Percentiles rank a stretch among this genome's conserved stretches.
Evolutionary conservation across 2,797 vertebrate species (phyloP).

Genomic region (Eospalax fontanierii): DNA sequence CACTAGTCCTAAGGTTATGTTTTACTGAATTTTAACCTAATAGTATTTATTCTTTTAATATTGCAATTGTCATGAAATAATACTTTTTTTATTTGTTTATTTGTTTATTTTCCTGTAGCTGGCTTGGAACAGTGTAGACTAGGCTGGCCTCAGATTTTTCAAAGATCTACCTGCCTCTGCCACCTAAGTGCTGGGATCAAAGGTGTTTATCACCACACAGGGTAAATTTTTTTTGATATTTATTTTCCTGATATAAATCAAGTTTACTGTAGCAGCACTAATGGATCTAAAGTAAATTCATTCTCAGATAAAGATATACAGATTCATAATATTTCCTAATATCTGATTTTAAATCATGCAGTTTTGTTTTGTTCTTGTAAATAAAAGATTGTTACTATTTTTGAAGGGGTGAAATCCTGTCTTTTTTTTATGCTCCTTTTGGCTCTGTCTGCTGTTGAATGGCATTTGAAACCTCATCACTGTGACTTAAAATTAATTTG

Average conservation of each 20-base stretch:
- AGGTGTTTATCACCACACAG: too few relatives aligned
- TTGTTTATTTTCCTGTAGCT: background rate
- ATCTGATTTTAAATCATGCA: background rate
- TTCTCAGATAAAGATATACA: background rate
- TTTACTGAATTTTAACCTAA: background rate
- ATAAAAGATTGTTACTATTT: background rate
- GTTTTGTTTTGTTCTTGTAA: background rate
- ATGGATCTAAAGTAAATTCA: background rate
- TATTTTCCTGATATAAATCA: background rate
- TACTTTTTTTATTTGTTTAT: background rate
- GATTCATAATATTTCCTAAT: background rate
- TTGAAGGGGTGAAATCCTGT: background rate
- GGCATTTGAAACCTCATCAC: background rate
- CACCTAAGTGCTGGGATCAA: too few relatives aligned
- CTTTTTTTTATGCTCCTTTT: background rate
- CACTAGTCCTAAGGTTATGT: background rate
- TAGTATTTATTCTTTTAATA: background rate
- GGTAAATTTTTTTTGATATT: background rate
- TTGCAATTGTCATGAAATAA: background rate
- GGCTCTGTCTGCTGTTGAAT: background rate
- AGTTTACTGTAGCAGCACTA: background rate
- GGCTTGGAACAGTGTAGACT: too few relatives aligned
- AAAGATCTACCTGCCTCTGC: too few relatives aligned
- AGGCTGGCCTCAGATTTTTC: too few relatives aligned
- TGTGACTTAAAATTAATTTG: constrained; percentile 37